Conservation (phyloP, 2,797 vertebrate genomes). For the Etheostoma nigrum region DNA sequence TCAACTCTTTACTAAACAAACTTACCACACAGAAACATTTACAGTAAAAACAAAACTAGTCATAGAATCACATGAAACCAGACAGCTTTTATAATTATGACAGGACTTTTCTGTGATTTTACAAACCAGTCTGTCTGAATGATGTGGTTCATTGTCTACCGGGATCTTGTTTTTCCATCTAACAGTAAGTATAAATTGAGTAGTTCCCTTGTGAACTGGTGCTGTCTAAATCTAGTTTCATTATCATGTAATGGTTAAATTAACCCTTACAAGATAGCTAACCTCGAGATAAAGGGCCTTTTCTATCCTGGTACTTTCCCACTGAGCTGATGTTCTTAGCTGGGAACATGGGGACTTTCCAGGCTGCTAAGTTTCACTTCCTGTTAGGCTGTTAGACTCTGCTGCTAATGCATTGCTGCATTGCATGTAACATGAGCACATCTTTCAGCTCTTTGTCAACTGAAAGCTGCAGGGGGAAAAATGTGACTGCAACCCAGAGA, state of each 20-base stretch:
- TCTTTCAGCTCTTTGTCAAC: background rate
- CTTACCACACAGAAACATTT: background rate
- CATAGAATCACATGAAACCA: background rate
- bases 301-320: slow-evolving; percentile 73
- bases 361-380: slow-evolving; percentile 72
- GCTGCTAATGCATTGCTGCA: background rate
- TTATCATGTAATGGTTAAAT: background rate
- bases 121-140: background rate
- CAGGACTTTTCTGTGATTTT: background rate
- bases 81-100: background rate
- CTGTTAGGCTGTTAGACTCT: slow-evolving; percentile 37
- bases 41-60: slow-evolving; percentile 29
- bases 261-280: background rate
- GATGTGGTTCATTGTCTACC: background rate
- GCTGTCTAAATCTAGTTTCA: background rate
- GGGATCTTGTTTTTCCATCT: background rate
- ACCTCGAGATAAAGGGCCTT: background rate
- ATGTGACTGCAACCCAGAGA: background rate
- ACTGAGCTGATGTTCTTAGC: slow-evolving; percentile 28
- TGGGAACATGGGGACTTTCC: slow-evolving; percentile 74
- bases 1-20: background rate
- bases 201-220: background rate
- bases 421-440: background rate
- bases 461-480: background rate
- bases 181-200: background rate